Evolutionary conservation across 2,888 invertebrate species (phyloP), one percentile per base, ranked within the genome.

Genomic region (Cephalotes varians): DNA sequence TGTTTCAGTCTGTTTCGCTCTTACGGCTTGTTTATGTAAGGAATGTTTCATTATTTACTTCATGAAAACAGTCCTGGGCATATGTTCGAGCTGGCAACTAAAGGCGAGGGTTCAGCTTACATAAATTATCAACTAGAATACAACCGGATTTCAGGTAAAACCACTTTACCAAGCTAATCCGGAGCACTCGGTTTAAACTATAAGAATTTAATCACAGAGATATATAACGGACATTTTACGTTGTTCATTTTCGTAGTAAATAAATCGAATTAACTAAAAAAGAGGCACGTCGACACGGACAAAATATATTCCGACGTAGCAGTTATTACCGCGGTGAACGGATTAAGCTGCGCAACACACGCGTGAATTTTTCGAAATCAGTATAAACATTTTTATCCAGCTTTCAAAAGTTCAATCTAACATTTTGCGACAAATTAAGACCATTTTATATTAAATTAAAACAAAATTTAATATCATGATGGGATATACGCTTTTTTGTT

Each of bases 51-150:
- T 67, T 79, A 69, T 79, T 79, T 79, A 69, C 44, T 44, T 71
- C 56, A 25, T 56, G 77, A 79, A 79, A 79, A 77, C 56, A 79
- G 56, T 79, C 49, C 49, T 74, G 71, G 18, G 71, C 71, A 71
- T 34, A 77, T 69, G 56, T 54, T 44, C 21, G 44, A 47, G 56
- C 44, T 58, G 21, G 56, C 71, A 56, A 56, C 56, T 71, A 79
- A 44, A 18, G 25, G 37, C 25, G 77, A 77, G 54, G 67, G 67
- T 77, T 77, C 69, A 44, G 74, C 76, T 76, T 81, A 76, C 76
- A 76, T 62, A 81, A 74, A 60, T 64, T 81, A 81, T 76, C 62
- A 64, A 77, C 76, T 47, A n/a, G 56, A 79, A 44, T 79, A 79
- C 44, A 79, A 79, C 31, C 56, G 71, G 77, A 79, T 79, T 77